These are phyloP conservation scores for Macropis europaea DNA, from an alignment of 2,888 invertebrate species.

Conservation along the genomic window DNA sequence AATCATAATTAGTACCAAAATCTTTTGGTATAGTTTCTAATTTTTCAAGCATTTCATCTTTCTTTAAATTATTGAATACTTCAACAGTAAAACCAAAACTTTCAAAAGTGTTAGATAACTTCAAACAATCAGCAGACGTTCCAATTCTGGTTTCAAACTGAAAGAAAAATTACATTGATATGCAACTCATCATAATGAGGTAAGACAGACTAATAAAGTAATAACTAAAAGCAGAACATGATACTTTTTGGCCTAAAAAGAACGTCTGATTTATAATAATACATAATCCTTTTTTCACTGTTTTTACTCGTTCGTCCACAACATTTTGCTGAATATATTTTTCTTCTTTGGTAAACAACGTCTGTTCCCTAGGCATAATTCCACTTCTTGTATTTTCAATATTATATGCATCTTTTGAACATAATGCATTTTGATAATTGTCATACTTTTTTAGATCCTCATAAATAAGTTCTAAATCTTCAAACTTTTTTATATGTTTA, in stretches of 20 bases:
- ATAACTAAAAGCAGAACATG: neutral
- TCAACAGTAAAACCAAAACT: constrained; percentile 75
- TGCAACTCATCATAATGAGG: neutral
- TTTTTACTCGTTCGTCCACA: neutral
- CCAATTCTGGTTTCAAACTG: constrained; percentile 77
- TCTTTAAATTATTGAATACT: constrained; percentile 69
- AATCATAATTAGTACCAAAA: constrained; percentile 71
- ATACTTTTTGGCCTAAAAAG: constrained; percentile 43
- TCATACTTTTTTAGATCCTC: constrained; percentile 43
- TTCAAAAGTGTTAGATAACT: constrained; percentile 74
- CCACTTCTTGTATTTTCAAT: neutral
- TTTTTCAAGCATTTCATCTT: constrained; percentile 66
- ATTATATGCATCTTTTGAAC: no score
- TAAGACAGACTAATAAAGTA: neutral
- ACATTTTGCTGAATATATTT: neutral
- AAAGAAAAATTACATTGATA: constrained; percentile 31
- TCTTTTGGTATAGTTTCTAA: constrained; percentile 58
- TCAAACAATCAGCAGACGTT: constrained; percentile 74
- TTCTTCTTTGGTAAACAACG: neutral
- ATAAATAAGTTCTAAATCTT: constrained; percentile 46
- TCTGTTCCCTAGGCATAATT: neutral
- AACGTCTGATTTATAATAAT: constrained; percentile 64
- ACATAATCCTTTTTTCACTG: constrained; percentile 71
- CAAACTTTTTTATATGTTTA: constrained; percentile 53
- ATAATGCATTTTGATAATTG: constrained; percentile 28